A percentile compares a stretch with the other conserved stretches of the same genome.
Evolutionary conservation across 2,113 vertebrate species (phyloP).

Genomic region (Engystomops pustulosus): DNA sequence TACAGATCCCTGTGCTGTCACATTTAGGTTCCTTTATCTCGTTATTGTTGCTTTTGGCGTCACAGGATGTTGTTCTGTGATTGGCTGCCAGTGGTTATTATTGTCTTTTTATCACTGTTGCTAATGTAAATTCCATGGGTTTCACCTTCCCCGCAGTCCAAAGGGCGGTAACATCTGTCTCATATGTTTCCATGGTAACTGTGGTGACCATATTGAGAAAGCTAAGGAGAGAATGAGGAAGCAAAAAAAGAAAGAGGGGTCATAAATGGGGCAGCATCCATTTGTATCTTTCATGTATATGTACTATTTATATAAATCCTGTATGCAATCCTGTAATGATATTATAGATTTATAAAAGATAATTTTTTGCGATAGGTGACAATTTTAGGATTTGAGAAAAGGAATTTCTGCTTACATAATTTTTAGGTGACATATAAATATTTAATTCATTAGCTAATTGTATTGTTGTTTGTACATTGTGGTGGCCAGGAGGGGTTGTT

Average conservation of each 20-base stretch:
- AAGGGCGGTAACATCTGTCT: slow-evolving; percentile 33
- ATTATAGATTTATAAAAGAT: too few species aligned
- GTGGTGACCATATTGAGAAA: neutral
- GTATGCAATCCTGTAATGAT: neutral
- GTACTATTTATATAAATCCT: neutral
- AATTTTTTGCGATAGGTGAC: neutral
- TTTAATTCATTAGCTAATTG: too few species aligned
- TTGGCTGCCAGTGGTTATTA: neutral
- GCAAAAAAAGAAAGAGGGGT: neutral
- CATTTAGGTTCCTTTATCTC: neutral
- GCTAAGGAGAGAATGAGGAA: neutral
- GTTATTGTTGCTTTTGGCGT: slow-evolving; percentile 1
- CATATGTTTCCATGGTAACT: slow-evolving; percentile 33
- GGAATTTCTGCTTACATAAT: neutral
- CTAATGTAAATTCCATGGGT: slow-evolving; percentile 41
- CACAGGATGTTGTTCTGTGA: slow-evolving; percentile 1
- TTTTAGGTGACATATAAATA: too few species aligned
- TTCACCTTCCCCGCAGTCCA: slow-evolving; percentile 49
- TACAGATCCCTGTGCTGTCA: neutral
- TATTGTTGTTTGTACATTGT: too few species aligned
- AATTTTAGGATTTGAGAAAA: neutral
- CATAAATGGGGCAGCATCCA: neutral
- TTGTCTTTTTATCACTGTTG: slow-evolving; percentile 39
- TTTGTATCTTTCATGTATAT: neutral
- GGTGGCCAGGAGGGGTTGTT: too few species aligned